Base-by-base conservation (phyloP, 2,113 vertebrate species). In the Microcebus jonahi region DNA sequence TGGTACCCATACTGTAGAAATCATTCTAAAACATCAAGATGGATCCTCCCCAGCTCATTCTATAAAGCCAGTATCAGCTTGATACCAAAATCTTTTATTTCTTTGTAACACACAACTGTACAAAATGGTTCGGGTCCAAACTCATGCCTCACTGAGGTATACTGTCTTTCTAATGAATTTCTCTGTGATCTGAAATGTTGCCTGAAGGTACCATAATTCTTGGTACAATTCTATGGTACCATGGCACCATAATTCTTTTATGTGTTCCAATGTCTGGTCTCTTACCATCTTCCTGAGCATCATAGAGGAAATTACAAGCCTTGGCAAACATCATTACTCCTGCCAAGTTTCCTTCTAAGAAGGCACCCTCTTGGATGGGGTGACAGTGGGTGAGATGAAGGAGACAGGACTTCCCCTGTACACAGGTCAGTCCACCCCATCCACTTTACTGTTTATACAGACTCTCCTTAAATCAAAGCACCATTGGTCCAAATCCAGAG, bases 351-450 rank as follows among this genome's bases (percentile, higher is more conserved):
- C n/a, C 39, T 42, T n/a, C 25, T 3, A 21, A 9, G n/a, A 59
- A 42, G 50, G 15, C 1, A 0, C 14, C 2, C 5, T 75, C 29
- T 48, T 48, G 48, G 6, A 6, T 0, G 0, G 0, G 6, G 2
- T 14, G 27, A 18, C 53, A 21, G 4, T 5, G 18, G 13, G 7
- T 2, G 3, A 63, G 50, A 76, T 36, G n/a, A 25, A 8, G 61
- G 8, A 48, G 17, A 29, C 9, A 61, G 86, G 21, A 11, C 20
- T 61, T n/a, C 53, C 42, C 45, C 42, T 85, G 42, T 23, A 6
- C 53, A 13, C n/a, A 39, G 5, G 5, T 11, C 21, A 80, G 63
- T 23, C 10, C 29, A 25, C 8, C 27, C 27, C 50, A 87, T 34
- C 86, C 53, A 17, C 5, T 1, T 3, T 6, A 8, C 0, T 21